phyloP scores from a whole-genome alignment of 2,797 vertebrate genomes.

The Paedocypris micromegethes region DNA sequence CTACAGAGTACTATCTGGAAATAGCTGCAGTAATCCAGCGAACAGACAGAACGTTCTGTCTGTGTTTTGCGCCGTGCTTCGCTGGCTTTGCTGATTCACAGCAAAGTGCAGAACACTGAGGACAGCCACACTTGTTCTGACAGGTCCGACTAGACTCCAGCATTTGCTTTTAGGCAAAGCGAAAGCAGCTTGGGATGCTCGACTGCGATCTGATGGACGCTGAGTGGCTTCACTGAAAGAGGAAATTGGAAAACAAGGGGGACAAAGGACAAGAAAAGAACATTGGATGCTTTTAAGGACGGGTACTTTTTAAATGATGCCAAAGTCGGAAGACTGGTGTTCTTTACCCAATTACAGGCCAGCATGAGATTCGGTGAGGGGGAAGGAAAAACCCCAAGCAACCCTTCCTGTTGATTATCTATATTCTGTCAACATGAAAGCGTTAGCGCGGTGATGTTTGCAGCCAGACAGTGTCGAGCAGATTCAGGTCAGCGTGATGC shows the following conservation, averaged over 20 bases:
- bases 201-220: no score
- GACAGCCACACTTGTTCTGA: slow-evolving; percentile 5
- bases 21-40: slow-evolving; percentile 56
- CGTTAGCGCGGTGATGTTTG: slow-evolving; percentile 12
- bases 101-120: slow-evolving; percentile 31
- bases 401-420: background rate
- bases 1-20: slow-evolving; percentile 48
- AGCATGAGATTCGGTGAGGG: no score
- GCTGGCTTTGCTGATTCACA: slow-evolving; percentile 46
- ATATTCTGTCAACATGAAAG: slow-evolving; percentile 1
- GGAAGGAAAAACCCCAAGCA: background rate
- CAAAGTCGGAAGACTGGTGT: no score
- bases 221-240: no score
- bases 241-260: no score
- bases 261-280: no score
- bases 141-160: background rate
- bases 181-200: no score
- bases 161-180: background rate
- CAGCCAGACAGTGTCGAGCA: slow-evolving; percentile 14
- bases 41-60: slow-evolving; percentile 54
- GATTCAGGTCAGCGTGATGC: slow-evolving; percentile 15
- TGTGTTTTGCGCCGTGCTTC: slow-evolving; percentile 38
- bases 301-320: no score
- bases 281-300: no score
- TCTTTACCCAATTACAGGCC: no score